A percentile compares a stretch with the other conserved stretches of the same genome.
phyloP scores from a whole-genome alignment of 2,113 vertebrate genomes.

The Anoplopoma fimbria region DNA sequence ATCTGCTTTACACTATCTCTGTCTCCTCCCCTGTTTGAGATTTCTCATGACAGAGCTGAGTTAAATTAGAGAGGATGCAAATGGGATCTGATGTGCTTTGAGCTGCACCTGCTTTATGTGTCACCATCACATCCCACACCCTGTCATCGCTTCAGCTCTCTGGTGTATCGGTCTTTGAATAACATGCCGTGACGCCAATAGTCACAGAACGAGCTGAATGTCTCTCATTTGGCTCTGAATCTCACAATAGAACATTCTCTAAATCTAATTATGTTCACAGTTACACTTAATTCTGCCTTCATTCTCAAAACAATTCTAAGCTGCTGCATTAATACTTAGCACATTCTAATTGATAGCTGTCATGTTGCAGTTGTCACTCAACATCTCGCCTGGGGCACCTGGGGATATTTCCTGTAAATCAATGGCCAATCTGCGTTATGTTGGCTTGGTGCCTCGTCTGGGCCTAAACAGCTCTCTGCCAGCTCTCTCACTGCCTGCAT shows the following conservation, averaged over 20 bases:
- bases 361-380: constrained; percentile 54
- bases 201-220: constrained; percentile 24
- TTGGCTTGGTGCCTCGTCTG: constrained; percentile 11
- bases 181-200: not conserved
- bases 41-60: constrained; percentile 41
- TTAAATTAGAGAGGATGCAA: constrained; percentile 60
- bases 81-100: constrained; percentile 55
- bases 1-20: constrained; percentile 63
- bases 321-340: constrained; percentile 34
- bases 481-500: constrained; percentile 14
- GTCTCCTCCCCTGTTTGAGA: constrained; percentile 48
- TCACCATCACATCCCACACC: constrained; percentile 51
- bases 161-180: constrained; percentile 45
- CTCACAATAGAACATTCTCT: constrained; percentile 34
- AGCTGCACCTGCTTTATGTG: constrained; percentile 63
- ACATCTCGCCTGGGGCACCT: constrained; percentile 12
- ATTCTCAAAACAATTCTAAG: constrained; percentile 10
- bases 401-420: constrained; percentile 70
- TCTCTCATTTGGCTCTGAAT: constrained; percentile 44
- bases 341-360: constrained; percentile 51
- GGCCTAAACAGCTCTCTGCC: not conserved
- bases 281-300: constrained; percentile 26
- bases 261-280: constrained; percentile 40
- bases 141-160: constrained; percentile 51
- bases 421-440: constrained; percentile 55